Base-by-base conservation (phyloP, 1,140 invertebrate genomes). In the Apis florea region DNA sequence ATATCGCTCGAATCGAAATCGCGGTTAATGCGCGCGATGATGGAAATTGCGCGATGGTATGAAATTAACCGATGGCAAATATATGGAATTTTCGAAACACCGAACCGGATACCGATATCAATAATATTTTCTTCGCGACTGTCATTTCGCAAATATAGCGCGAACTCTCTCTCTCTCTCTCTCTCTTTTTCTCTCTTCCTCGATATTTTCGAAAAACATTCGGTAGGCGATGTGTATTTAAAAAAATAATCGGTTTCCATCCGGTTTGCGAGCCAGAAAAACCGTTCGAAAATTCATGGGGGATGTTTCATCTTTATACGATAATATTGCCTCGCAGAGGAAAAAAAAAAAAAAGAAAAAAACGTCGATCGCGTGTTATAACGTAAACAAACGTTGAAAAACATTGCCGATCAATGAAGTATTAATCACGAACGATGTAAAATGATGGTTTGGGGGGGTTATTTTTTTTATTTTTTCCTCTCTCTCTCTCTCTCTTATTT, bases 1-100 rank as follows among this genome's bases (percentile, higher is more conserved):
- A 84, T 87, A 83, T 87, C 79, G 63, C n/a, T 15, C 4, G 9
- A 40, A 47, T 47, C 10, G 19, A 26, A 51, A 67, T 81, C 63
- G 13, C 24, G 19, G 12, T 17, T 59, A 68, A 66, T 58, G 47
- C 19, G 47, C 19, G 58, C 61, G 49, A 49, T 81, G 68, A 81
- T 31, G 72, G 67, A 75, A 59, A 51, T 24, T 58, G 40, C n/a
- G 54, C 5, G 0, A 40, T 83, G 54, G 71, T 24, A 69, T 59
- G 40, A 40, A 40, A 40, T 74, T 85, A 31, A 59, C 24, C 24
- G 26, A 19, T 15, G 49, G 66, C 15, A 71, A 79, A 61, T 61
- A 63, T 69, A 58, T 26, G 40, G 53, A 17, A 47, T 6, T 19
- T 12, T 47, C 1, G 3, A 1, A 2, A 6, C 4, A 6, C 56